A percentile compares a stretch with the other conserved stretches of the same genome.
Evolutionary conservation across 2,797 vertebrate species (phyloP).

Genomic region (Cryptoblepharus egeriae): DNA sequence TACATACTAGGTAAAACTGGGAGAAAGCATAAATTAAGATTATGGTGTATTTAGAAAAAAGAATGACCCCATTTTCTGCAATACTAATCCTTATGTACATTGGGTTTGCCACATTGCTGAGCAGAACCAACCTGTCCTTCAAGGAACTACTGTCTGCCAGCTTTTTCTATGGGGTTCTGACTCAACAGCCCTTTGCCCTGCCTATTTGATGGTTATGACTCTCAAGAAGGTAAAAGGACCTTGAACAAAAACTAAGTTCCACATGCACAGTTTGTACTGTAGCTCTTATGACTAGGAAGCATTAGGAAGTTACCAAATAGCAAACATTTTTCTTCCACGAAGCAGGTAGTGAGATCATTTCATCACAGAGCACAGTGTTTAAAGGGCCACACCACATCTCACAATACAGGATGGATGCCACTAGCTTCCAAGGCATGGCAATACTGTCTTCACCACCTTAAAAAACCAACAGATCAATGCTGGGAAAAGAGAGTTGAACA

Average conservation of each 20-base stretch:
- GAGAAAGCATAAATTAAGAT: no score
- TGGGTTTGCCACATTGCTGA: background rate
- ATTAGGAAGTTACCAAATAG: background rate
- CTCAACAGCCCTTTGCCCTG: background rate
- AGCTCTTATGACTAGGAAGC: background rate
- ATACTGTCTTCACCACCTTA: background rate
- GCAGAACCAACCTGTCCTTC: background rate
- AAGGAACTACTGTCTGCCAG: background rate
- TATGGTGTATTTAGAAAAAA: background rate
- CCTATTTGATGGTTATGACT: background rate
- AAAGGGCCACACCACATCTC: background rate
- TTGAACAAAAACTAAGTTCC: background rate
- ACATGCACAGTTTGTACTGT: background rate
- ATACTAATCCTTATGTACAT: background rate
- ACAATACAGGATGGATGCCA: fast-evolving
- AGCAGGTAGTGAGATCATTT: background rate
- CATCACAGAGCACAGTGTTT: background rate
- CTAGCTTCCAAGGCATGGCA: background rate
- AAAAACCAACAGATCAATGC: background rate
- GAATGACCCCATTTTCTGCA: background rate
- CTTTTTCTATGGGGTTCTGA: background rate
- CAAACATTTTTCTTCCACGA: background rate
- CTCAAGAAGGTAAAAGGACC: background rate
- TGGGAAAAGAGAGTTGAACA: conserved; percentile 19
- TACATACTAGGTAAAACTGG: no score